These are phyloP conservation scores for Aix galericulata DNA, from an alignment of 2,113 vertebrate genomes.

Conservation along the genomic window DNA sequence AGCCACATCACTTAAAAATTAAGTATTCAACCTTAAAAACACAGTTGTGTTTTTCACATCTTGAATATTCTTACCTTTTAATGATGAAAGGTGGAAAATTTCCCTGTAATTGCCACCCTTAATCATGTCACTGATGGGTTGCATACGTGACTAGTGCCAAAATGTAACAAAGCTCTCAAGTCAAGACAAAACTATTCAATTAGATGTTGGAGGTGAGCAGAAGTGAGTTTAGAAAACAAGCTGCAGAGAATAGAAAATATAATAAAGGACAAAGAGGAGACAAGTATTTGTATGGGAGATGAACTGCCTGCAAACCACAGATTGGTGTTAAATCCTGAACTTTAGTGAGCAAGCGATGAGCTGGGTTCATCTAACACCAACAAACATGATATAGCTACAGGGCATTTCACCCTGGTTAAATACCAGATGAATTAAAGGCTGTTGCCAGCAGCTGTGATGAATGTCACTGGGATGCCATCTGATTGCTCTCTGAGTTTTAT, in stretches of 20 bases:
- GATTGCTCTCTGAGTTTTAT: conserved; percentile 73
- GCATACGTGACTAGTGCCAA: background rate
- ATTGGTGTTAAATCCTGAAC: conserved; percentile 78
- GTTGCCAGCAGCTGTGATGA: conserved; percentile 77
- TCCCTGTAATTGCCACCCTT: background rate
- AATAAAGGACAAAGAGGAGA: conserved; percentile 61
- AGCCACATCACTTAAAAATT: background rate
- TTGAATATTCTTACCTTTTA: conserved; percentile 4
- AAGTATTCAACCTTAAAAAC: background rate
- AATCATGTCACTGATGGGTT: background rate
- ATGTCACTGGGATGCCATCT: conserved; percentile 78
- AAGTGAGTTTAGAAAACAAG: background rate
- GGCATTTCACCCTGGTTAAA: conserved; percentile 79
- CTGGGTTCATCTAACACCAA: conserved; percentile 79
- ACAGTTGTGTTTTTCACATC: background rate
- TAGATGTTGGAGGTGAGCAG: background rate
- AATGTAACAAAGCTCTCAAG: background rate
- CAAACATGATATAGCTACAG: conserved; percentile 76
- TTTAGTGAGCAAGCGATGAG: conserved; percentile 68
- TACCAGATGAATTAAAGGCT: conserved; percentile 82
- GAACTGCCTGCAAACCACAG: conserved; percentile 55
- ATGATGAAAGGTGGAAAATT: conserved; percentile 11
- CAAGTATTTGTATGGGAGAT: conserved; percentile 34
- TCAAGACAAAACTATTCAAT: background rate
- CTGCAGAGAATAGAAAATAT: background rate